Percentiles rank a stretch among this genome's conserved stretches.
phyloP scores from a whole-genome alignment of 2,797 vertebrate species.

The Balearica regulorum region DNA sequence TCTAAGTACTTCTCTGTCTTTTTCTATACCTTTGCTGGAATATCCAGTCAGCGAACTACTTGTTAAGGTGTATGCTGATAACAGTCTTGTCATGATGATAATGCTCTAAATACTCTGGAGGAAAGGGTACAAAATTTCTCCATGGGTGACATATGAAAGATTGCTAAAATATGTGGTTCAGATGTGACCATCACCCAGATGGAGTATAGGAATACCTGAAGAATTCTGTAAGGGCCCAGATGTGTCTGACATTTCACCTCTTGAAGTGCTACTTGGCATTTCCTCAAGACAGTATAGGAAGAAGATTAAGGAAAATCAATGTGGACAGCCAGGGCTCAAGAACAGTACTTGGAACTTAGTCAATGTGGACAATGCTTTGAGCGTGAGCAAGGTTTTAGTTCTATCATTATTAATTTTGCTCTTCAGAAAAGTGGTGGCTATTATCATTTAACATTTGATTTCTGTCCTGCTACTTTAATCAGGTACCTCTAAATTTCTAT shows the following conservation, averaged over 20 bases:
- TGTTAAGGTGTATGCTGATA: neutral
- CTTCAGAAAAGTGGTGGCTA: neutral
- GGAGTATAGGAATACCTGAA: neutral
- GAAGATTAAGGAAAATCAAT: neutral
- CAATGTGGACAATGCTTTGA: neutral
- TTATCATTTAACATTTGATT: neutral
- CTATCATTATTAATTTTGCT: neutral
- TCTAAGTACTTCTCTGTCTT: neutral
- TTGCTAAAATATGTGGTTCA: neutral
- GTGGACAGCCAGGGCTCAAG: neutral
- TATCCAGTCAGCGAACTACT: neutral
- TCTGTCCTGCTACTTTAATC: neutral
- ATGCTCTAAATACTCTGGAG: neutral
- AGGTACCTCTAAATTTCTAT: neutral
- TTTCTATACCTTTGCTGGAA: neutral
- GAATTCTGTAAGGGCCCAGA: neutral
- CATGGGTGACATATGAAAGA: neutral
- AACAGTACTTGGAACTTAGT: neutral
- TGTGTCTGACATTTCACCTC: neutral
- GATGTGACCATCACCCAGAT: neutral
- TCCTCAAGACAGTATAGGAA: neutral
- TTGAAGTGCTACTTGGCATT: neutral
- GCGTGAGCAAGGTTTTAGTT: neutral
- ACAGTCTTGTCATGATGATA: neutral
- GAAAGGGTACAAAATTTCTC: neutral